Evolutionary conservation across 2,888 invertebrate species (phyloP), one percentile per base, ranked within the genome.

Genomic region (Patella ulyssiponensis): DNA sequence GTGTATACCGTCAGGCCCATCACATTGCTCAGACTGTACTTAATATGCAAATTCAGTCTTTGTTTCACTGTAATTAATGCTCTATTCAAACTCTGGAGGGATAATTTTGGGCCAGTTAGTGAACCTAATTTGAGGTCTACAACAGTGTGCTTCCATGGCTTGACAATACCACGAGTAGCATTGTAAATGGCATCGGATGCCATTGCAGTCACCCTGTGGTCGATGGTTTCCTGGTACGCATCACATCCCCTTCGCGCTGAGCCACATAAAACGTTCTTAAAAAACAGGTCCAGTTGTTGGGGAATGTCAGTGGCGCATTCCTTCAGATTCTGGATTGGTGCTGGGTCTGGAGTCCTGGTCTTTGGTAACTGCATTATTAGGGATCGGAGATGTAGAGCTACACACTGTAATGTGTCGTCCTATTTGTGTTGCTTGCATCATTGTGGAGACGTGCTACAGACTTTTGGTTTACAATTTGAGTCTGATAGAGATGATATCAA

Each of bases 121-220:
- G 27, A 27, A 27, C 27, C 27, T 27, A 27, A 54, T n/a, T n/a
- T n/a, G n/a, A n/a, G n/a, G n/a, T n/a, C n/a, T n/a, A n/a, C n/a
- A n/a, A n/a, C n/a, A n/a, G 58, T 79, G 52, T 79, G 79, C 71
- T 79, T 79, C 77, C 75, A 58, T 14, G 79, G 79, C 53, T 72
- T 79, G 20, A 79, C 77, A 23, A 2, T 78, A 33, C 78, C 79
- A 14, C 74, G 44, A 17, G 77, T 56, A 23, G 71, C 75, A 74
- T 78, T 79, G 71, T 70, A 79, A 71, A 78, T 71, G 5, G 75
- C 79, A 78, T 79, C 79, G 12, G 74, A 74, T 20, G 15, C 73
- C 27, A 27, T 27, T 33, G 11, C 70, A 69, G 14, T 27, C 33
- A 73, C 77, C 9, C 73, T 73, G n/a, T 3, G 51, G 44, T 52